Evolutionary conservation across 2,888 invertebrate species (phyloP).

Genomic region (Dicycla oo): DNA sequence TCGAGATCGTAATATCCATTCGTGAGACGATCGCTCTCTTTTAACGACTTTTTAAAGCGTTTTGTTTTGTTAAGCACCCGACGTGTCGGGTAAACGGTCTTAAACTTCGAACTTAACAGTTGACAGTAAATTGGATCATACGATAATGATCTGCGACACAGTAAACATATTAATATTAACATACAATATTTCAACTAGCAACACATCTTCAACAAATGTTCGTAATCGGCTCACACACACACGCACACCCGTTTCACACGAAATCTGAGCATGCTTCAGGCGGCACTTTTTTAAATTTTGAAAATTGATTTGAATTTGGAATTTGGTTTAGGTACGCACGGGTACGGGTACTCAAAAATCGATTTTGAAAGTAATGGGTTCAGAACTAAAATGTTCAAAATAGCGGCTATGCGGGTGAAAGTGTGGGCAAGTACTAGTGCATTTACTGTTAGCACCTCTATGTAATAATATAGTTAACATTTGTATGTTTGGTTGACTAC

Average conservation of each 20-base stretch:
- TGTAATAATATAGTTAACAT: neutral
- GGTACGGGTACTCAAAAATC: neutral
- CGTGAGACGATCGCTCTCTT: conserved; percentile 20
- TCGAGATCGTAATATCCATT: conserved; percentile 32
- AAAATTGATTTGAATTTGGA: neutral
- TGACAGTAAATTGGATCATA: conserved; percentile 26
- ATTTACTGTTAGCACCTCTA: neutral
- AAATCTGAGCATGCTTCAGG: neutral
- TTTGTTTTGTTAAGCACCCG: conserved; percentile 40
- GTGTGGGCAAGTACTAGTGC: neutral
- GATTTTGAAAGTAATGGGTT: neutral
- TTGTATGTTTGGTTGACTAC: neutral
- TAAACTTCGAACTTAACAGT: conserved; percentile 24
- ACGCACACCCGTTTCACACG: no score
- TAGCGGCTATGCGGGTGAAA: neutral
- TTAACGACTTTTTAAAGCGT: conserved; percentile 41
- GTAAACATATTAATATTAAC: neutral
- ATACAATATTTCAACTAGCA: neutral
- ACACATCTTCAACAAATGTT: neutral
- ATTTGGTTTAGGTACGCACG: neutral
- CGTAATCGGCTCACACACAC: neutral
- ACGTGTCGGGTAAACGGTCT: conserved; percentile 19
- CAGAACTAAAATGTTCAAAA: neutral
- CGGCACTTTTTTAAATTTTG: neutral
- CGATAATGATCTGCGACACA: neutral